A percentile compares a stretch with the other conserved stretches of the same genome.
phyloP scores from a whole-genome alignment of 2,888 invertebrate genomes.

The Isoperla grammatica region DNA sequence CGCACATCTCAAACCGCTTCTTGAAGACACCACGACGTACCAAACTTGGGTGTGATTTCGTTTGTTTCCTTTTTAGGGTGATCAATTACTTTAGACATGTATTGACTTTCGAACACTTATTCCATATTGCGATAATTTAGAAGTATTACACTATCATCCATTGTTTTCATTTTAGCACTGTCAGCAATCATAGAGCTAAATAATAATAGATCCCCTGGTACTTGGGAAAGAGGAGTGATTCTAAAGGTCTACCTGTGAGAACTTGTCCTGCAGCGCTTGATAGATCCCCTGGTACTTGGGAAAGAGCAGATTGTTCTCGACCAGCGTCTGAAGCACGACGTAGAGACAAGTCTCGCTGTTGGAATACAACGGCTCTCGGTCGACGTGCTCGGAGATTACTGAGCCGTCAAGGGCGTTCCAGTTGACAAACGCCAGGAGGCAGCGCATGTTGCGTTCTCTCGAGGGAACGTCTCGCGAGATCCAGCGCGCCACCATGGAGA shows the following conservation, averaged over 20 bases:
- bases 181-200: too few species aligned
- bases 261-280: constrained; percentile 46
- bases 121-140: too few species aligned
- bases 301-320: constrained; percentile 48
- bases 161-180: too few species aligned
- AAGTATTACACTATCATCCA: too few species aligned
- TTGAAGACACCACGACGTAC: too few species aligned
- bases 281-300: constrained; percentile 48
- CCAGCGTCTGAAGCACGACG: constrained; percentile 48
- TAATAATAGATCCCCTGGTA: too few species aligned
- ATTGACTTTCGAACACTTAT: too few species aligned
- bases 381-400: constrained; percentile 50
- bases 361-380: constrained; percentile 51
- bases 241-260: constrained; percentile 47
- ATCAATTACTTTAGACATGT: too few species aligned
- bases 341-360: constrained; percentile 54
- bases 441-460: constrained; percentile 51
- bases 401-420: constrained; percentile 47
- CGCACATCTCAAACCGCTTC: too few species aligned
- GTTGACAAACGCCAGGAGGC: constrained; percentile 48
- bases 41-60: too few species aligned
- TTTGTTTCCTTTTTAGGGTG: too few species aligned
- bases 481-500: constrained; percentile 52
- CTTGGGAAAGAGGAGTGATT: too few species aligned
- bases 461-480: constrained; percentile 45